phyloP scores from a whole-genome alignment of 2,797 vertebrate species.

The Botia almorhae region DNA sequence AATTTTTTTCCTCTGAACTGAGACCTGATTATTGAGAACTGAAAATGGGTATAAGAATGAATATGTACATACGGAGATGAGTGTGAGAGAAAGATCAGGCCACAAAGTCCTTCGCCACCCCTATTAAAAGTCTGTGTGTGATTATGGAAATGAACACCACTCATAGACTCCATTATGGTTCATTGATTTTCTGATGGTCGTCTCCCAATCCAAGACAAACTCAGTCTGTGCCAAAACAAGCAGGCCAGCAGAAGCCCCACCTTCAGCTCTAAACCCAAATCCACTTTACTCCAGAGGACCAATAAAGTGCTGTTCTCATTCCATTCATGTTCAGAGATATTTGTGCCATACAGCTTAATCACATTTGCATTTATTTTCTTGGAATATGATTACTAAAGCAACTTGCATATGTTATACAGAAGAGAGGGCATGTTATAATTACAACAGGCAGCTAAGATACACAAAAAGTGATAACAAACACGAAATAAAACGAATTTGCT shows the following conservation, averaged over 20 bases:
- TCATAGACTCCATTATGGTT: slow-evolving; percentile 49
- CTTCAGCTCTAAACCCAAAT: slow-evolving; percentile 23
- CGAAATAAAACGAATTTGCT: no score
- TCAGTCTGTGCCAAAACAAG: slow-evolving; percentile 56
- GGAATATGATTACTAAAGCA: background rate
- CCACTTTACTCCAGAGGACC: slow-evolving; percentile 14
- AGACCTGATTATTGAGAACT: slow-evolving; percentile 33
- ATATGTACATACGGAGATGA: slow-evolving; percentile 30
- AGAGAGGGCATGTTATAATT: slow-evolving; percentile 11
- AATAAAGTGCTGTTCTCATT: slow-evolving; percentile 10
- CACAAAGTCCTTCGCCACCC: slow-evolving; percentile 18
- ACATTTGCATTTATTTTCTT: slow-evolving; percentile 23
- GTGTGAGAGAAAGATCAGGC: background rate
- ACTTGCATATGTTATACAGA: background rate
- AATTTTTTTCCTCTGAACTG: slow-evolving; percentile 38
- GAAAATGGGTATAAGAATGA: slow-evolving; percentile 10
- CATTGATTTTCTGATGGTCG: slow-evolving; percentile 57
- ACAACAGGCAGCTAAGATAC: background rate
- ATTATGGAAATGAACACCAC: slow-evolving; percentile 52
- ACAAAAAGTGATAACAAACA: background rate
- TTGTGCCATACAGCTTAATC: slow-evolving; percentile 14
- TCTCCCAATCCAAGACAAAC: slow-evolving; percentile 55
- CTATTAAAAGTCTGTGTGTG: slow-evolving; percentile 46
- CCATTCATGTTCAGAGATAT: slow-evolving; percentile 21
- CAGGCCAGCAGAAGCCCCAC: slow-evolving; percentile 38